A percentile compares a stretch with the other conserved stretches of the same genome.
These are phyloP conservation scores for Therioaphis trifolii DNA, from an alignment of 2,888 invertebrate genomes.

Conservation along the genomic window DNA sequence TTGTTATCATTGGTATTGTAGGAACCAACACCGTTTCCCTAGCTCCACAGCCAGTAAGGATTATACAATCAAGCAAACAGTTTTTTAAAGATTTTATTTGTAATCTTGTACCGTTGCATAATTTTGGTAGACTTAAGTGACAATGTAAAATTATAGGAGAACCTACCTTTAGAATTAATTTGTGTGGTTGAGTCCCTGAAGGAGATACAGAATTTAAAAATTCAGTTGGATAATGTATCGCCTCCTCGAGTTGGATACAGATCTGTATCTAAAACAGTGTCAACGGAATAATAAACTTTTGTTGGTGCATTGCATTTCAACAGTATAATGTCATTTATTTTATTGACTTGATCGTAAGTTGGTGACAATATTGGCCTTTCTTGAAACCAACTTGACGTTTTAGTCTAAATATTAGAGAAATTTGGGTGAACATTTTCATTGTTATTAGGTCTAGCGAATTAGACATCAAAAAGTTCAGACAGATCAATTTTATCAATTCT, in stretches of 20 bases:
- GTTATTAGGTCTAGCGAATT: slow-evolving; percentile 1
- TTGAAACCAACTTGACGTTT: not conserved
- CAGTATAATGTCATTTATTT: no score
- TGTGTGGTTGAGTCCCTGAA: no score
- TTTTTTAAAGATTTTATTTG: not conserved
- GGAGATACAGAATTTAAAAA: no score
- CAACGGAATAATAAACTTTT: no score
- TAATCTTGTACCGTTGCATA: slow-evolving; percentile 53
- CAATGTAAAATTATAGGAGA: slow-evolving; percentile 34
- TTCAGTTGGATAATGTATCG: no score
- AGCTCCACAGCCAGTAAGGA: slow-evolving; percentile 64
- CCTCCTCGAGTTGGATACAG: no score
- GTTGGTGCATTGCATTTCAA: no score
- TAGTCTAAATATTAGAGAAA: not conserved
- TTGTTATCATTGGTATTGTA: slow-evolving; percentile 64
- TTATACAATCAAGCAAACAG: not conserved
- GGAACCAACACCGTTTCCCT: no score
- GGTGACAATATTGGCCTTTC: not conserved
- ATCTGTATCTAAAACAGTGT: no score
- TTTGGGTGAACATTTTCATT: slow-evolving; percentile 16
- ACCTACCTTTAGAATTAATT: no score
- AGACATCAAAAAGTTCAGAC: slow-evolving; percentile 8
- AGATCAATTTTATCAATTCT: slow-evolving; percentile 1
- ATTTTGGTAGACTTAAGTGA: slow-evolving; percentile 34
- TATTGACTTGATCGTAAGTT: no score